Evolutionary conservation across 2,113 vertebrate species (phyloP), one percentile per base, ranked within the genome.

Genomic region (Gnathonemus echidnorhynchus): DNA sequence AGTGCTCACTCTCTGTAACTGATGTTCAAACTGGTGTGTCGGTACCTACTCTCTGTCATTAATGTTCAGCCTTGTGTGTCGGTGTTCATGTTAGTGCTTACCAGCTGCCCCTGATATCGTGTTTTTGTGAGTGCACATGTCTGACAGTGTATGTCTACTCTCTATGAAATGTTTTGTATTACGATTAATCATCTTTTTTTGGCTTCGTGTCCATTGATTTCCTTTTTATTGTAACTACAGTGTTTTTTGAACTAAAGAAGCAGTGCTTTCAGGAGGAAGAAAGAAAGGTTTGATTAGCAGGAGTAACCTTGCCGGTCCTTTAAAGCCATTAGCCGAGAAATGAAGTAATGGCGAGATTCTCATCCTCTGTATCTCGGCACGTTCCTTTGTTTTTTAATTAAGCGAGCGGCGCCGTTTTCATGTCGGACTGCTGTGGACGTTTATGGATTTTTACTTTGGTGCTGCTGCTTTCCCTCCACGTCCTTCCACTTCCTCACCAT

Each of bases 261-360:
- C 31, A 19, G 74, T 0, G 5, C 27, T 80, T 50, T 89, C 66
- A 66, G 74, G 48, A 31, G 66, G 42, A 77, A 77, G 15, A 46
- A 86, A 86, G 46, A 48, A 74, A 17, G n/a, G 62, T 77, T 89
- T 89, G 27, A 89, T 89, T 66, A 77, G 66, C 6, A 50, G 48
- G 66, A 89, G 77, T 50, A 77, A 62, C 31, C 11, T 35, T 27
- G 9, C 48, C 66, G n/a, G n/a, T 50, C 31, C 46, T 50, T 80
- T 48, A 89, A 89, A 31, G 46, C 88, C 45, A 35, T 89, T 77
- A n/a, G 42, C 27, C n/a, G 27, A 88, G 62, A 42, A 88, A 49
- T 88, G 13, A 58, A 58, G 15, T 49, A 86, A 15, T 27, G 11
- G 45, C n/a, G 45, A 86, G 45, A 48, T 50, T 27, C n/a, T 49